Conservation (phyloP, 1,140 invertebrate species). For the Thalassaphorura encarpata region DNA sequence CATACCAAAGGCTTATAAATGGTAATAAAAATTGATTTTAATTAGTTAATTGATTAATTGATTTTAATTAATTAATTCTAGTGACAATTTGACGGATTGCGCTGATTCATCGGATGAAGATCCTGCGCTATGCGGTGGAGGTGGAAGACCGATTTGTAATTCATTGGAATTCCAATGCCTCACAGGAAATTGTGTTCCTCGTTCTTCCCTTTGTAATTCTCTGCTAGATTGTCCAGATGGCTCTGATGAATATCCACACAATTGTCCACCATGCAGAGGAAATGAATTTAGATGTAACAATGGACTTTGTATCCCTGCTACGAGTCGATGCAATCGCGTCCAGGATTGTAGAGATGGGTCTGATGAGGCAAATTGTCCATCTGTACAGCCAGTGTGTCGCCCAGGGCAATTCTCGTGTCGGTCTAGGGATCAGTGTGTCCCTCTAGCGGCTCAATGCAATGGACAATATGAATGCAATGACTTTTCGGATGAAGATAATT, state of each 20-base stretch:
- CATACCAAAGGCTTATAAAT: background rate
- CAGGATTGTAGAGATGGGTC: slow-evolving; percentile 17
- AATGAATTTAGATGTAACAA: slow-evolving; percentile 1
- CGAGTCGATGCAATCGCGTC: slow-evolving; percentile 1
- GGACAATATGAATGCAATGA: slow-evolving; percentile 71
- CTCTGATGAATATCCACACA: background rate
- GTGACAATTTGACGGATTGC: slow-evolving; percentile 34
- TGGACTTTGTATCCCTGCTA: background rate
- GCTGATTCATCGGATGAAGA: slow-evolving; percentile 40
- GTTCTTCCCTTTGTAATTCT: background rate
- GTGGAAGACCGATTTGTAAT: slow-evolving; percentile 7
- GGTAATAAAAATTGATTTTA: background rate
- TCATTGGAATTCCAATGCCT: background rate
- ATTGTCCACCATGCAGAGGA: background rate
- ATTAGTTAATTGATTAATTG: background rate
- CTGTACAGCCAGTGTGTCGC: slow-evolving; percentile 36
- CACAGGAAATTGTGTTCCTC: background rate
- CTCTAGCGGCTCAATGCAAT: slow-evolving; percentile 46
- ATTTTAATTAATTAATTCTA: background rate
- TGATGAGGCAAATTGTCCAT: slow-evolving; percentile 32
- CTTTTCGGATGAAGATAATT: slow-evolving; percentile 82
- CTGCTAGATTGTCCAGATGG: background rate
- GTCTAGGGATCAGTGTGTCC: slow-evolving; percentile 48
- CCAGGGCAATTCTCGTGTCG: slow-evolving; percentile 47
- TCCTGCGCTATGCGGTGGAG: slow-evolving; percentile 15